Conservation (phyloP, 2,113 vertebrate genomes). For the Naja naja region DNA sequence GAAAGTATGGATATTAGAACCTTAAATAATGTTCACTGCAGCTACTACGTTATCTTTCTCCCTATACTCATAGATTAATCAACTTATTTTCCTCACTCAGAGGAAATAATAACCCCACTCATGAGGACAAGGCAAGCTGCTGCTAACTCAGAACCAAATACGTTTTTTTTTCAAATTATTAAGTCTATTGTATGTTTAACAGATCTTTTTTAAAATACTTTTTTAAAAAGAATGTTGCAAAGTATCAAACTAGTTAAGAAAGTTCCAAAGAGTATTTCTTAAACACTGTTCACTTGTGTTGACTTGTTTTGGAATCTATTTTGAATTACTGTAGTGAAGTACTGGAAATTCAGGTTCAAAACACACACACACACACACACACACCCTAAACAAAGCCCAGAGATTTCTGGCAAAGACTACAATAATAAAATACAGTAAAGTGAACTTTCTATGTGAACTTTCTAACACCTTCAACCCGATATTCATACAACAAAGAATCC, state of each 20-base stretch:
- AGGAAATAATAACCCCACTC: background rate
- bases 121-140: background rate
- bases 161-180: background rate
- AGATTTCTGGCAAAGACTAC: background rate
- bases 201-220: background rate
- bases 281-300: background rate
- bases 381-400: background rate
- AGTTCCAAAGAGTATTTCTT: background rate
- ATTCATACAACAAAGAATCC: background rate
- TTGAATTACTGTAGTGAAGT: background rate
- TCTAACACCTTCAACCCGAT: slow-evolving; percentile 1
- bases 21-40: background rate
- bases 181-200: background rate
- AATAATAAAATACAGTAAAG: background rate
- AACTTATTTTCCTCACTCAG: background rate
- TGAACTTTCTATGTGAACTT: background rate
- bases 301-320: background rate
- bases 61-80: background rate
- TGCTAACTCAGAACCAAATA: background rate
- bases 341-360: background rate
- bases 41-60: background rate
- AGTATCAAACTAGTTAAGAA: background rate
- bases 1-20: background rate
- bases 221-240: background rate
- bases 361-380: background rate